These are phyloP conservation scores for Protophormia terraenovae DNA, from an alignment of 2,888 invertebrate species.

Conservation along the genomic window DNA sequence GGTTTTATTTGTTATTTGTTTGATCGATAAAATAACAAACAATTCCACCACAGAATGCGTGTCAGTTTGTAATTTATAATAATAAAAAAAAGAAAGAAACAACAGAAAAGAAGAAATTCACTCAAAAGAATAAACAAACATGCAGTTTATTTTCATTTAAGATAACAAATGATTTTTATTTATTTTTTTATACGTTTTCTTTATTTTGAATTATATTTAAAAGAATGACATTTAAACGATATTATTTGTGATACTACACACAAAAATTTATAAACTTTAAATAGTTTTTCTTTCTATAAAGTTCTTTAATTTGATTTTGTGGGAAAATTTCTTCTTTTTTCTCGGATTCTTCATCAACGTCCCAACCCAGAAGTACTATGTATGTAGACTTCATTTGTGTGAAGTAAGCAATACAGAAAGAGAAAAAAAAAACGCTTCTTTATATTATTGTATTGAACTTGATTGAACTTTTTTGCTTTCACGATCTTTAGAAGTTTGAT, in stretches of 20 bases:
- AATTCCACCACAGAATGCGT: constrained; percentile 51
- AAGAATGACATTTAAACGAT: constrained; percentile 45
- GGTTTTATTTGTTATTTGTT: constrained; percentile 46
- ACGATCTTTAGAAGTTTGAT: not conserved
- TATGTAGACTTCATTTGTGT: not conserved
- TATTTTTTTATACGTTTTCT: constrained; percentile 2
- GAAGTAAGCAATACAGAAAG: not conserved
- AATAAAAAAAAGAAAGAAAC: not conserved
- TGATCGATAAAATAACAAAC: constrained; percentile 65
- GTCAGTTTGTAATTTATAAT: constrained; percentile 53
- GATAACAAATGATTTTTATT: constrained; percentile 29
- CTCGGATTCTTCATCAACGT: constrained; percentile 3
- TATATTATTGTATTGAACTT: constrained; percentile 53
- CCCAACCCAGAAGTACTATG: constrained; percentile 20
- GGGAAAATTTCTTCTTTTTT: constrained; percentile 12
- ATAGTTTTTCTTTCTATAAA: constrained; percentile 18
- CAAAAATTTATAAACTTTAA: not conserved
- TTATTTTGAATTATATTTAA: not conserved
- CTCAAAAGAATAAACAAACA: constrained; percentile 10
- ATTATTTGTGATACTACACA: too few species aligned
- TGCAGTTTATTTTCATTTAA: constrained; percentile 26
- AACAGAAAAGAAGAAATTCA: not conserved
- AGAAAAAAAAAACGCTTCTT: not conserved
- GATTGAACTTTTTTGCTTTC: constrained; percentile 50
- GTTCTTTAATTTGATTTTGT: constrained; percentile 32